A percentile compares a stretch with the other conserved stretches of the same genome.
Evolutionary conservation across 2,113 vertebrate genomes (phyloP).

Genomic region (Tricholaema leucomelas): DNA sequence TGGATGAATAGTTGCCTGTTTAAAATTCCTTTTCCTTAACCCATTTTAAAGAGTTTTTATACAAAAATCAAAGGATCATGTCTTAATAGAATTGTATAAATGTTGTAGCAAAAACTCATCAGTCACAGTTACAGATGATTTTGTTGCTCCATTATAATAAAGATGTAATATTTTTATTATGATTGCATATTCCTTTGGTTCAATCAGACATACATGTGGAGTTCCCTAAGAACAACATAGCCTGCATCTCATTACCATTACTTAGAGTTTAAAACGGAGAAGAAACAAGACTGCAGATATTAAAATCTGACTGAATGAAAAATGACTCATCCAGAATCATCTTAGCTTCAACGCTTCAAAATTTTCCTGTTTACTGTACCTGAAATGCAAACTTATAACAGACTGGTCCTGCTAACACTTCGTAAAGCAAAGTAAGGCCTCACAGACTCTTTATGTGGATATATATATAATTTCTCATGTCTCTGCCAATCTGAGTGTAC

Average conservation of each 20-base stretch:
- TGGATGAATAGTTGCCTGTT: slow-evolving; percentile 44
- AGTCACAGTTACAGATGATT: neutral
- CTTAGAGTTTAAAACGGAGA: neutral
- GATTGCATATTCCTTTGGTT: slow-evolving; percentile 15
- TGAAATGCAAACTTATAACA: neutral
- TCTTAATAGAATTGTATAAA: neutral
- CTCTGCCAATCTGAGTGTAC: neutral
- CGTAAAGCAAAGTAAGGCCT: slow-evolving; percentile 13
- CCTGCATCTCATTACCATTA: neutral
- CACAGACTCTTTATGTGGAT: slow-evolving; percentile 2
- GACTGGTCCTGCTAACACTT: neutral
- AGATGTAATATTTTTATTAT: neutral
- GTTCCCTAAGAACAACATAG: neutral
- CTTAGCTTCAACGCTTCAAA: neutral
- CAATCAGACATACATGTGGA: neutral
- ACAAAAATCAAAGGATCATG: slow-evolving; percentile 14
- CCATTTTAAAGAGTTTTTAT: neutral
- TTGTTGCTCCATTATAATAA: neutral
- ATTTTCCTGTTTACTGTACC: neutral
- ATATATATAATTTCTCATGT: neutral
- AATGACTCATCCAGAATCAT: neutral
- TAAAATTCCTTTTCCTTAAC: neutral
- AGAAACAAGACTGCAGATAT: neutral
- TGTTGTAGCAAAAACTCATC: slow-evolving; percentile 19
- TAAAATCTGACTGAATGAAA: neutral